A percentile compares a stretch with the other conserved stretches of the same genome.
phyloP scores from a whole-genome alignment of 2,888 invertebrate species.

The Horisme vitalbata region DNA sequence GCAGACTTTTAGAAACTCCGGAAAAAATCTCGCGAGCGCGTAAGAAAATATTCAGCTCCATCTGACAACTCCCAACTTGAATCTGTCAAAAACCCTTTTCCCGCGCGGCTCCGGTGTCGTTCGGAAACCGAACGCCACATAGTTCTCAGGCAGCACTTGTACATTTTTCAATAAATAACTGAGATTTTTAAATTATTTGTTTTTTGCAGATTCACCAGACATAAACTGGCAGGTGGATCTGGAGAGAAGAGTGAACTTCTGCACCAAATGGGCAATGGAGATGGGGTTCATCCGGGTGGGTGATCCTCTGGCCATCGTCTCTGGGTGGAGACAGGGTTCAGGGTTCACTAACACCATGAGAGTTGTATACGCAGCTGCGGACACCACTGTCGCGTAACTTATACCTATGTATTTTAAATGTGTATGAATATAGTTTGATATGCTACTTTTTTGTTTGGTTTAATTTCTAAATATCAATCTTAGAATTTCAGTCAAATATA shows the following conservation, averaged over 20 bases:
- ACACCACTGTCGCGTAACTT: conserved; percentile 36
- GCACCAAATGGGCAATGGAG: conserved; percentile 83
- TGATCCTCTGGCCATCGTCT: conserved; percentile 87
- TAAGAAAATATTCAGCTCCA: no score
- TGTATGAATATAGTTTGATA: conserved; percentile 10
- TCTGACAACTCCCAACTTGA: no score
- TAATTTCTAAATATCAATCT: background rate
- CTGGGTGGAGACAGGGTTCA: conserved; percentile 87
- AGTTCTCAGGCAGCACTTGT: no score
- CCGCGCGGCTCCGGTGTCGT: no score
- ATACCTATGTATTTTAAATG: background rate
- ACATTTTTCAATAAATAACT: no score
- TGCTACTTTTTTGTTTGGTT: background rate
- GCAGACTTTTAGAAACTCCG: no score
- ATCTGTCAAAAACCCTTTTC: no score
- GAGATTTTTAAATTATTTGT: background rate
- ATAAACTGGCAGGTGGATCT: conserved; percentile 84
- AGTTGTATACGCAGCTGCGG: conserved; percentile 78
- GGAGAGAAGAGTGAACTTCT: conserved; percentile 82
- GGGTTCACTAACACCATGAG: conserved; percentile 88
- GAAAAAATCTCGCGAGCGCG: no score
- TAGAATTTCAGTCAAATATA: no score
- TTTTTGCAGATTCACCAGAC: conserved; percentile 57
- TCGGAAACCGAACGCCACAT: no score
- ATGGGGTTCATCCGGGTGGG: conserved; percentile 85